These are phyloP conservation scores for Nesoenas mayeri DNA, from an alignment of 2,113 vertebrate genomes.

Conservation along the genomic window DNA sequence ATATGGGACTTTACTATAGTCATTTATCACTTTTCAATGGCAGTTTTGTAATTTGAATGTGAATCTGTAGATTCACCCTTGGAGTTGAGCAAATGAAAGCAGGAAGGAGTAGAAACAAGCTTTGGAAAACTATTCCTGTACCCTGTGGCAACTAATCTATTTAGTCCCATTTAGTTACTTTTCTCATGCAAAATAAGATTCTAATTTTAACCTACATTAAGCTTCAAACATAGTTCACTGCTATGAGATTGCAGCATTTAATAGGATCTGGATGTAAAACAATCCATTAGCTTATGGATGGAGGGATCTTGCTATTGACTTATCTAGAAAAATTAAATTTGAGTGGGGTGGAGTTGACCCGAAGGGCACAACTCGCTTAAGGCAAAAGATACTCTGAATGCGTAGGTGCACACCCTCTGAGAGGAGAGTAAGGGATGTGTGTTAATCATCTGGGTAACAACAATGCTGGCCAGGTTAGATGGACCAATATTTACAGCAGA, in stretches of 20 bases:
- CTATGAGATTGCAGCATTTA: background rate
- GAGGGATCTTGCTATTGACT: background rate
- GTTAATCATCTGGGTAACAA: background rate
- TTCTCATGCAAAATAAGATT: background rate
- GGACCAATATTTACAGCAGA: background rate
- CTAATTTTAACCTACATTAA: background rate
- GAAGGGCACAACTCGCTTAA: background rate
- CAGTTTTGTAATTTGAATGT: background rate
- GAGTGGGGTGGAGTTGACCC: background rate
- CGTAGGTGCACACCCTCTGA: background rate
- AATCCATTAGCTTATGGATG: background rate
- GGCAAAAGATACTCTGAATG: background rate
- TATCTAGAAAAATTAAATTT: background rate
- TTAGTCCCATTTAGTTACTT: background rate
- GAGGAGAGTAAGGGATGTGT: background rate
- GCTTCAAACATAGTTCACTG: background rate
- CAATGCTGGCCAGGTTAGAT: background rate
- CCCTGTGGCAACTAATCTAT: background rate
- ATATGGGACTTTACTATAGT: background rate
- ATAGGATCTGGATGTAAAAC: background rate
- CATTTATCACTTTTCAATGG: background rate
- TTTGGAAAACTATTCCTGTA: background rate
- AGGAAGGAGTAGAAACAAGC: background rate
- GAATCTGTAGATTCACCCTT: background rate
- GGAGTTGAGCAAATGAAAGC: background rate